Conservation (phyloP, 1,140 invertebrate species). For the Drosophila simulans region DNA sequence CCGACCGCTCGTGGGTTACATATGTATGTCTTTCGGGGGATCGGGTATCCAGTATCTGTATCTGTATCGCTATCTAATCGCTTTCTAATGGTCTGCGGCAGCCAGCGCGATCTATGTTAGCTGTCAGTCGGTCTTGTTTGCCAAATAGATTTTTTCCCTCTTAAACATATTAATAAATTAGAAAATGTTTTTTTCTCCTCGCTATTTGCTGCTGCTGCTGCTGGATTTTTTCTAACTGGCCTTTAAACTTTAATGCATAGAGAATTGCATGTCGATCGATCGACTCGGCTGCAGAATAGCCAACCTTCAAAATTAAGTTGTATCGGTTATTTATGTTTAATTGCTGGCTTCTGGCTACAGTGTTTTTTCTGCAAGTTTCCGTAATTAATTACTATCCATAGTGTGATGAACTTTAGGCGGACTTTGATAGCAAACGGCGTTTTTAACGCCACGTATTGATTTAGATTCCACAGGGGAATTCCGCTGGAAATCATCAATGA, state of each 20-base stretch:
- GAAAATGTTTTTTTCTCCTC: slow-evolving; percentile 70
- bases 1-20: slow-evolving; percentile 62
- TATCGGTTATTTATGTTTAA: slow-evolving; percentile 67
- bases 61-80: slow-evolving; percentile 83
- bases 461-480: background rate
- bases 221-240: slow-evolving; percentile 48
- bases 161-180: slow-evolving; percentile 82
- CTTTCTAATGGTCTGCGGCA: slow-evolving; percentile 74
- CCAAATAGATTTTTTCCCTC: slow-evolving; percentile 72
- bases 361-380: slow-evolving; percentile 32
- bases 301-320: slow-evolving; percentile 82
- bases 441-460: slow-evolving; percentile 37
- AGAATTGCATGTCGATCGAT: slow-evolving; percentile 73
- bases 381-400: slow-evolving; percentile 68
- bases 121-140: slow-evolving; percentile 75
- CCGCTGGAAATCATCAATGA: slow-evolving; percentile 12
- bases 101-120: slow-evolving; percentile 76
- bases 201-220: background rate
- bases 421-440: slow-evolving; percentile 49
- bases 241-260: slow-evolving; percentile 76
- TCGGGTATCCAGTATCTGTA: slow-evolving; percentile 55
- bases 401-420: slow-evolving; percentile 74
- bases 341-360: slow-evolving; percentile 44
- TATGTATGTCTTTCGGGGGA: slow-evolving; percentile 46
- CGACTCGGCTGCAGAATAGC: slow-evolving; percentile 27